Conservation (phyloP, 2,888 invertebrate genomes). For the Drosophila neotestacea region DNA sequence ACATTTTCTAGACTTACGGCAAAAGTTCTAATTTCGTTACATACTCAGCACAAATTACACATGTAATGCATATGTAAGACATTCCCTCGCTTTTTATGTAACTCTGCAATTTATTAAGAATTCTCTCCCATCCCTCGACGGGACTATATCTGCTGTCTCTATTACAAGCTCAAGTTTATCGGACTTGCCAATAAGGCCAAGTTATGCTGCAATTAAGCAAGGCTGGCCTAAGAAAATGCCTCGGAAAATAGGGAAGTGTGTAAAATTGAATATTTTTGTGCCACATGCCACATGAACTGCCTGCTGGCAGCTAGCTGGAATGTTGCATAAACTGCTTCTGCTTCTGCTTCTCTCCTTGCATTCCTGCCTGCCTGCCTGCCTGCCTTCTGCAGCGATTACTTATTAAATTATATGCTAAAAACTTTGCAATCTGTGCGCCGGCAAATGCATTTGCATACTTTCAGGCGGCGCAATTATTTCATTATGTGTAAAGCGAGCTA, state of each 20-base stretch:
- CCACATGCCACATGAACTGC: conserved; percentile 53
- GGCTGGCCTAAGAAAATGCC: conserved; percentile 42
- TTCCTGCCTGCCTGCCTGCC: not conserved
- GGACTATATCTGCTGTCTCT: conserved; percentile 26
- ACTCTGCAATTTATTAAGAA: conserved; percentile 66
- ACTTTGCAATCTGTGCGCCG: conserved; percentile 50
- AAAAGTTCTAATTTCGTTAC: conserved; percentile 77
- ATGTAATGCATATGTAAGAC: conserved; percentile 77
- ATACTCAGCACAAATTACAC: conserved; percentile 74
- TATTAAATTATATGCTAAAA: conserved; percentile 73
- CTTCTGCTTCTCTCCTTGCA: not conserved
- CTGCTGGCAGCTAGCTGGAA: conserved; percentile 14
- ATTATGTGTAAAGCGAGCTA: conserved; percentile 64
- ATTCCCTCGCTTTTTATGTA: not conserved
- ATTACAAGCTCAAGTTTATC: conserved; percentile 74
- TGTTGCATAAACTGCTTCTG: conserved; percentile 37
- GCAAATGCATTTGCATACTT: conserved; percentile 43
- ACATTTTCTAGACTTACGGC: conserved; percentile 19
- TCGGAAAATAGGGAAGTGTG: conserved; percentile 40
- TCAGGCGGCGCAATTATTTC: conserved; percentile 70
- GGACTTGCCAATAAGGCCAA: conserved; percentile 69
- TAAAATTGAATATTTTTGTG: conserved; percentile 59
- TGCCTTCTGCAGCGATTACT: conserved; percentile 55
- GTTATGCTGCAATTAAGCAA: conserved; percentile 72
- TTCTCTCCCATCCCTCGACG: not conserved